Conservation (phyloP, 2,888 invertebrate genomes). For the Microplitis deprimator region DNA sequence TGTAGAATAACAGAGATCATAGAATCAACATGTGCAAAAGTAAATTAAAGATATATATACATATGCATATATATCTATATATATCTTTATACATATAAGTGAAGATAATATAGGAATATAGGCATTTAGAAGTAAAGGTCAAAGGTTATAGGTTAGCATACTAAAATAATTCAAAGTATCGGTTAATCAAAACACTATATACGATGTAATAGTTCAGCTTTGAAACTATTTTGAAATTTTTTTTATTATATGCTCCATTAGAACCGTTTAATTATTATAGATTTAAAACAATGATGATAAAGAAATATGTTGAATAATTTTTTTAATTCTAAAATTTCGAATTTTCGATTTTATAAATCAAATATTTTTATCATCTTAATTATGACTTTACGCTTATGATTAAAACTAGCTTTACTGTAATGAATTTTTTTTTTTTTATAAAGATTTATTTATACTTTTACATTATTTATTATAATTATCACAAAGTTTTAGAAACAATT, state of each 20-base stretch:
- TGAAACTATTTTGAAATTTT: not conserved
- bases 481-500: no score
- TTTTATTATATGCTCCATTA: no score
- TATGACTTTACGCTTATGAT: no score
- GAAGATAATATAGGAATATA: not conserved
- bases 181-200: not conserved
- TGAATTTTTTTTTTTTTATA: no score
- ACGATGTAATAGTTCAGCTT: not conserved
- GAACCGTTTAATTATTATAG: not conserved
- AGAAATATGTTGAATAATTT: no score
- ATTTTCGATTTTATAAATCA: no score
- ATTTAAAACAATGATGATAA: not conserved
- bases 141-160: conserved; percentile 16
- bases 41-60: conserved; percentile 14
- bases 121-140: not conserved
- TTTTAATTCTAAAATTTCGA: no score
- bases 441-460: no score
- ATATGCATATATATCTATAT: conserved; percentile 40
- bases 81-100: not conserved
- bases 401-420: no score
- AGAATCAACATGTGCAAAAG: conserved; percentile 11
- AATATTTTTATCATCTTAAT: no score
- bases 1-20: conserved; percentile 8
- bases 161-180: not conserved
- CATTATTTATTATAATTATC: no score